Conservation (phyloP, 2,888 invertebrate species). For the Synergus laeviventris region DNA sequence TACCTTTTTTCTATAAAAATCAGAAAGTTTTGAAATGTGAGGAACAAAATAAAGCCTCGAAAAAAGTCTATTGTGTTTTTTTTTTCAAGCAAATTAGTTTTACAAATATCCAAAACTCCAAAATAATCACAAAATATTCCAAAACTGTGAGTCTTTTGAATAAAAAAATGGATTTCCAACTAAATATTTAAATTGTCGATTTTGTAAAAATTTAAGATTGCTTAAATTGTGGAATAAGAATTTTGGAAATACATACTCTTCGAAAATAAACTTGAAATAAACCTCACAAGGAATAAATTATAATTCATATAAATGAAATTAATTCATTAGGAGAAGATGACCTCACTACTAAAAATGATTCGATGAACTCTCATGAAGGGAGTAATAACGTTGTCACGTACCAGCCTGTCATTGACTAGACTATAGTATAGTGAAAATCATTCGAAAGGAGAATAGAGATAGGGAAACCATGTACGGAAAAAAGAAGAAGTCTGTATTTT, state of each 20-base stretch:
- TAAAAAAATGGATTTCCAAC: no score
- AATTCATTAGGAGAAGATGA: not conserved
- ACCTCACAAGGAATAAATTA: not conserved
- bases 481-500: slow-evolving; percentile 49
- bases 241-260: not conserved
- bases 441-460: not conserved
- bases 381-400: not conserved
- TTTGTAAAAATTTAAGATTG: no score
- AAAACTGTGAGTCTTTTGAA: no score
- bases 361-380: not conserved
- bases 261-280: not conserved
- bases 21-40: no score
- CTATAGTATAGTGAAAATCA: not conserved
- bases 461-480: slow-evolving; percentile 38
- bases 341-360: slow-evolving; percentile 3
- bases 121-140: no score
- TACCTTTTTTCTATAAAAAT: no score
- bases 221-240: not conserved
- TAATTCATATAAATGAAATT: not conserved
- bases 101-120: no score
- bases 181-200: no score
- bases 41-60: no score
- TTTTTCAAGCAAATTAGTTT: no score
- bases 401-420: not conserved
- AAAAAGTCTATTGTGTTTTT: no score